Conservation (phyloP, 2,797 vertebrate genomes). For the Esox masquinongy region DNA sequence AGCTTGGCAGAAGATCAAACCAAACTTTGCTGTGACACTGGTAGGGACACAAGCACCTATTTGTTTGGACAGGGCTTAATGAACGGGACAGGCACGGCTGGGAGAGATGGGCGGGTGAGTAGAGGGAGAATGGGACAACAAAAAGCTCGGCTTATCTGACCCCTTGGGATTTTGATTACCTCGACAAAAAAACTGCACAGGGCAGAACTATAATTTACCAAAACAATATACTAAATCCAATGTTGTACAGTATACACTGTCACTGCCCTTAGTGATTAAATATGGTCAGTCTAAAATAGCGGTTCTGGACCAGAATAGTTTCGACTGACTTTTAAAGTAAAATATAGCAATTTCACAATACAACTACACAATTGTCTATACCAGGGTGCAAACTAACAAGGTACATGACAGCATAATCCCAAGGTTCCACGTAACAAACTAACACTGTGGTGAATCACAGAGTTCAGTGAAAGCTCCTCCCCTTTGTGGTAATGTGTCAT, state of each 20-base stretch:
- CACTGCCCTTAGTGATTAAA: not conserved
- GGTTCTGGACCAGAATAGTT: not conserved
- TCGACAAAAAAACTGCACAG: slow-evolving; percentile 21
- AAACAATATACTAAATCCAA: slow-evolving; percentile 7
- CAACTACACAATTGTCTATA: not conserved
- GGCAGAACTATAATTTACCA: slow-evolving; percentile 8
- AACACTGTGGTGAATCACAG: slow-evolving; percentile 1
- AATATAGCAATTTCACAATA: not conserved
- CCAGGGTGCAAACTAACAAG: not conserved
- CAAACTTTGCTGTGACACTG: slow-evolving; percentile 34
- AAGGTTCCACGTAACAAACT: not conserved
- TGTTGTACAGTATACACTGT: not conserved
- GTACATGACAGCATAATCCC: not conserved
- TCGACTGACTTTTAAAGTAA: not conserved
- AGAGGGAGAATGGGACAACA: slow-evolving; percentile 1
- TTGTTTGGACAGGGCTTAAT: slow-evolving; percentile 39
- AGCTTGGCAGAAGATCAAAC: slow-evolving; percentile 43
- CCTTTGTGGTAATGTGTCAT: not conserved
- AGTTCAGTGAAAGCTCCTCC: not conserved
- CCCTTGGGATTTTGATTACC: slow-evolving; percentile 34
- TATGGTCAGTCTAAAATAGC: not conserved
- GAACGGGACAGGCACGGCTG: slow-evolving; percentile 20
- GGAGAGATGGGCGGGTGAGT: slow-evolving; percentile 1
- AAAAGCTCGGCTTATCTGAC: slow-evolving; percentile 28
- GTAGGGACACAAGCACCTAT: slow-evolving; percentile 41